Conservation (phyloP, 2,888 invertebrate species). For the Caenorhabditis doughertyi region DNA sequence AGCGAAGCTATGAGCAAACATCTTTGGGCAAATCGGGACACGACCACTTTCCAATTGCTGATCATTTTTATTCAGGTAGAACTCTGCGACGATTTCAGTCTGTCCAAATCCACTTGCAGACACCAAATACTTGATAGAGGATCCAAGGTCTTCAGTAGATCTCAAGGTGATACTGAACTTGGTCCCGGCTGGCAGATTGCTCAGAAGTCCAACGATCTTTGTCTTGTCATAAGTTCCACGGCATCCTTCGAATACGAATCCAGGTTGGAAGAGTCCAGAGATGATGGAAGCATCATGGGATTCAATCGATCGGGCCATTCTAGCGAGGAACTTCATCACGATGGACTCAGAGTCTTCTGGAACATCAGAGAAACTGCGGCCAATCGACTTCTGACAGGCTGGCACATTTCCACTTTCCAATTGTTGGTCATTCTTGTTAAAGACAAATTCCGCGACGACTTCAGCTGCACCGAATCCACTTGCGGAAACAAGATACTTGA, state of each 20-base stretch:
- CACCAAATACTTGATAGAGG: neutral
- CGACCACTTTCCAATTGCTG: conserved; percentile 3
- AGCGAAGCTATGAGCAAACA: too few species aligned
- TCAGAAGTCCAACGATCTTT: neutral
- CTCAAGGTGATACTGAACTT: neutral
- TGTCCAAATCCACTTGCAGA: neutral
- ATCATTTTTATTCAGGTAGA: neutral
- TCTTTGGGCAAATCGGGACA: neutral
- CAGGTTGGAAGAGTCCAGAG: neutral
- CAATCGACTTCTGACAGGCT: neutral
- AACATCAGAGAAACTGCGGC: neutral
- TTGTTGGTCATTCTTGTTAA: conserved; percentile 22
- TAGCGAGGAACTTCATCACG: neutral
- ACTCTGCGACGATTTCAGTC: neutral
- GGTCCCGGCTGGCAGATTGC: neutral
- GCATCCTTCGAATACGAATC: conserved; percentile 4
- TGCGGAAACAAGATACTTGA: neutral
- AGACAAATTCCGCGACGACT: neutral
- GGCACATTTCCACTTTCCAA: conserved; percentile 9
- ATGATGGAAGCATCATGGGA: neutral
- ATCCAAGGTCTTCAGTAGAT: neutral
- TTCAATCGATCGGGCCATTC: neutral
- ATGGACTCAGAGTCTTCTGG: neutral
- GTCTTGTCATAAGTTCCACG: neutral
- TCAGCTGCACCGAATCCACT: neutral